Percentiles rank a stretch among this genome's conserved stretches.
Conservation (phyloP, 1,140 invertebrate genomes). For the Mamestra configurata region DNA sequence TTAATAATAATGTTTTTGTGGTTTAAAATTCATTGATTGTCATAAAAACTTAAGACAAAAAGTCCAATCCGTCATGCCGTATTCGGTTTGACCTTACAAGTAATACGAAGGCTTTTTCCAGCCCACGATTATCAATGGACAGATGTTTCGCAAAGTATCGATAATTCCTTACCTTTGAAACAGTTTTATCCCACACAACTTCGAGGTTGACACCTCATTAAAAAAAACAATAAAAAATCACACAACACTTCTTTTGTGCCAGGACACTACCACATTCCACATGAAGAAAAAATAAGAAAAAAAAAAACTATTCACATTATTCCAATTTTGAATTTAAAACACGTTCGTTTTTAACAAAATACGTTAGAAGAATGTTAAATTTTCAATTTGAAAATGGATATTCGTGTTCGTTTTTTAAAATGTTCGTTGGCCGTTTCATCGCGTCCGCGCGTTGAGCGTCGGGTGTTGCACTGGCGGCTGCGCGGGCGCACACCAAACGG, state of each 20-base stretch:
- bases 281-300: slow-evolving; percentile 45
- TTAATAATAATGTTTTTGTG: neutral
- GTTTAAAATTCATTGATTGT: slow-evolving; percentile 6
- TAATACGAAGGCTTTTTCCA: slow-evolving; percentile 34
- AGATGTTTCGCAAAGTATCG: slow-evolving; percentile 32
- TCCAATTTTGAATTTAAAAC: slow-evolving; percentile 63
- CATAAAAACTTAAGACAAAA: slow-evolving; percentile 25
- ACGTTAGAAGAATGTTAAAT: slow-evolving; percentile 45
- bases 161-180: slow-evolving; percentile 52
- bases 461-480: slow-evolving; percentile 68
- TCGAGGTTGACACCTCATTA: slow-evolving; percentile 57
- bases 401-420: slow-evolving; percentile 69
- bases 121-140: slow-evolving; percentile 48
- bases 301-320: slow-evolving; percentile 79
- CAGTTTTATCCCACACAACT: slow-evolving; percentile 32
- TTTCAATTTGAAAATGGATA: slow-evolving; percentile 59
- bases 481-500: slow-evolving; percentile 62
- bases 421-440: slow-evolving; percentile 78
- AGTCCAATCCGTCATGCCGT: slow-evolving; percentile 38
- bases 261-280: slow-evolving; percentile 77
- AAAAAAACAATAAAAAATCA: slow-evolving; percentile 61
- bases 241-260: slow-evolving; percentile 73
- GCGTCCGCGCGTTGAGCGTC: slow-evolving; percentile 78
- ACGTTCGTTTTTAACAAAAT: slow-evolving; percentile 49
- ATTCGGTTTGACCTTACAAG: slow-evolving; percentile 27